These are phyloP conservation scores for Dendropsophus ebraccatus DNA, from an alignment of 2,113 vertebrate genomes.

Conservation along the genomic window DNA sequence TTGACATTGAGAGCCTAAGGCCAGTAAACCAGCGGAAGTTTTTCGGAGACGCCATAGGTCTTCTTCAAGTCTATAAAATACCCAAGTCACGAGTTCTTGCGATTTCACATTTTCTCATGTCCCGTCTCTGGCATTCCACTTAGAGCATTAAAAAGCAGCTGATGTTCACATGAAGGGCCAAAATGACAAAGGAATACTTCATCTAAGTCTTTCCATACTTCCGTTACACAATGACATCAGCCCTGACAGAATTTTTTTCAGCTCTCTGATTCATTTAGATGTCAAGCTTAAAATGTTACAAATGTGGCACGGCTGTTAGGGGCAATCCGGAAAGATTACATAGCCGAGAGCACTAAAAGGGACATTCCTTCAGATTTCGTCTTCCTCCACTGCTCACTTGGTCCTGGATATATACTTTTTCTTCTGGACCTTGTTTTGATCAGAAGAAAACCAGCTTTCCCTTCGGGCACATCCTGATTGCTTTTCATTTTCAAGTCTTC, in stretches of 20 bases:
- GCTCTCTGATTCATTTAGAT: constrained; percentile 7
- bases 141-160: constrained; percentile 57
- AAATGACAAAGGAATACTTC: constrained; percentile 53
- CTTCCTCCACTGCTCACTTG: neutral
- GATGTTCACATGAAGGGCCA: constrained; percentile 57
- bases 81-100: constrained; percentile 46
- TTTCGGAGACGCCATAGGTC: no score
- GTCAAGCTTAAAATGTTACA: constrained; percentile 1
- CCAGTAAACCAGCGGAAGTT: no score
- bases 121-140: constrained; percentile 58
- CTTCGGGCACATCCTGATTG: constrained; percentile 35
- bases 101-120: constrained; percentile 55
- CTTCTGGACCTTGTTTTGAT: constrained; percentile 38
- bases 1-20: no score
- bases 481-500: constrained; percentile 14
- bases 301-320: constrained; percentile 21
- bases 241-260: constrained; percentile 39
- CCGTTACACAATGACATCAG: constrained; percentile 54
- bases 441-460: constrained; percentile 33
- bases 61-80: constrained; percentile 22
- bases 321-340: neutral
- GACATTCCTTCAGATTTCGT: neutral
- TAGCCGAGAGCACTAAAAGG: neutral
- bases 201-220: constrained; percentile 20
- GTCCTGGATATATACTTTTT: neutral